phyloP scores from a whole-genome alignment of 92 coral and sea anemone species.

The Porites evermanni region DNA sequence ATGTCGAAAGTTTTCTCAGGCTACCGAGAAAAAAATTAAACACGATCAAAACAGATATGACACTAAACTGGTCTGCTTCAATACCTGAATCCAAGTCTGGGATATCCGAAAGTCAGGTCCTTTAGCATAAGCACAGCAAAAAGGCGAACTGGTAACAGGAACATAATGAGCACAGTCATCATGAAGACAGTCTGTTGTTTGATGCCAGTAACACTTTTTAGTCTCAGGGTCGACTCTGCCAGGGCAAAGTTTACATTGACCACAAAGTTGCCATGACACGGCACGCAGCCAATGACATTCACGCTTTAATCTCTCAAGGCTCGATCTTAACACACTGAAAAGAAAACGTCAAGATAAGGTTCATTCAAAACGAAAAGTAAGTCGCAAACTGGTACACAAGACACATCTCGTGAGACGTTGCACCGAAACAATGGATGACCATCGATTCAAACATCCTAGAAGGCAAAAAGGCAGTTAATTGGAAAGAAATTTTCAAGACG shows the following conservation, averaged over 20 bases:
- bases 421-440: no score
- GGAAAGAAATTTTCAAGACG: no score
- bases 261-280: constrained; percentile 24
- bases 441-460: no score
- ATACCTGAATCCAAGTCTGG: constrained; percentile 35
- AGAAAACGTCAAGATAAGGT: not conserved
- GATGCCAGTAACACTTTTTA: constrained; percentile 22
- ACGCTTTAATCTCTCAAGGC: not conserved
- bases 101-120: constrained; percentile 19
- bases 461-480: no score
- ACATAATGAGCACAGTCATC: constrained; percentile 48
- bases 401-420: no score
- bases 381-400: no score
- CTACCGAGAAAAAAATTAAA: no score
- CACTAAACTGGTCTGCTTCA: no score
- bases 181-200: not conserved
- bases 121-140: constrained; percentile 34
- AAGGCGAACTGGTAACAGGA: not conserved
- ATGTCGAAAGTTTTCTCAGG: no score
- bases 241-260: constrained; percentile 21
- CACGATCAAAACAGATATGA: no score
- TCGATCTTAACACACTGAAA: constrained; percentile 1
- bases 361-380: no score
- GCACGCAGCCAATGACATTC: constrained; percentile 38
- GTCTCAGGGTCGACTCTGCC: constrained; percentile 10